phyloP scores from a whole-genome alignment of 2,797 vertebrate genomes.

The Micromesistius poutassou region DNA sequence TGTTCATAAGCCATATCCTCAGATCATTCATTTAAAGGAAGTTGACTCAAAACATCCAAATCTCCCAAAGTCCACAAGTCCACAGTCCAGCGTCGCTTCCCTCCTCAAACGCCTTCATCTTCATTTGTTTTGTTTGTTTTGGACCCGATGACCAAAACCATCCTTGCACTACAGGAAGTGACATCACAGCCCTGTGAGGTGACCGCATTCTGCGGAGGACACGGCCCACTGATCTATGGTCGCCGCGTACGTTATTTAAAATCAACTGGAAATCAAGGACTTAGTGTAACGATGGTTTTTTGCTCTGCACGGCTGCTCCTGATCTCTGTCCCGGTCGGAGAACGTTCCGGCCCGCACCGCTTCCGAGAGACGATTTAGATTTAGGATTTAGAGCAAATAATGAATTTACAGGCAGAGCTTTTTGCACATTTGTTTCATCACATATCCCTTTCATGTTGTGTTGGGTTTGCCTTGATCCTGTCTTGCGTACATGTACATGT shows the following conservation, averaged over 20 bases:
- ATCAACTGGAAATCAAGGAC: no score
- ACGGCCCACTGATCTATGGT: background rate
- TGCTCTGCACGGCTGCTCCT: no score
- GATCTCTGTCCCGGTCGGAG: constrained; percentile 42
- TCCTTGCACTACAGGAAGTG: constrained; percentile 24
- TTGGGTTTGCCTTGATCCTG: constrained; percentile 5
- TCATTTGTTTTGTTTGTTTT: constrained; percentile 20
- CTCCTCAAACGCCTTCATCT: constrained; percentile 51
- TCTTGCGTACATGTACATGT: constrained; percentile 28
- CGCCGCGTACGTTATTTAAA: no score
- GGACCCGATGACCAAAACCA: constrained; percentile 5
- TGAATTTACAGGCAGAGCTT: constrained; percentile 31
- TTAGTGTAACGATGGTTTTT: constrained; percentile 42
- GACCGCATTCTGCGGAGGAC: no score
- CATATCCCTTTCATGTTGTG: background rate
- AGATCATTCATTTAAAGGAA: constrained; percentile 31
- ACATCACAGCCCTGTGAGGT: background rate
- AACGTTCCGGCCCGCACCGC: constrained; percentile 46
- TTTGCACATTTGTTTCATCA: constrained; percentile 53
- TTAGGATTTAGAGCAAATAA: constrained; percentile 15
- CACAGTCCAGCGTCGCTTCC: constrained; percentile 15
- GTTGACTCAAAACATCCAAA: constrained; percentile 49
- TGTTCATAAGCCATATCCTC: constrained; percentile 67
- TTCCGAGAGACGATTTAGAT: constrained; percentile 4
- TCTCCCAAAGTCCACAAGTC: constrained; percentile 25